Base-by-base conservation (phyloP, 2,888 invertebrate genomes). In the Rhyacophila evoluta region DNA sequence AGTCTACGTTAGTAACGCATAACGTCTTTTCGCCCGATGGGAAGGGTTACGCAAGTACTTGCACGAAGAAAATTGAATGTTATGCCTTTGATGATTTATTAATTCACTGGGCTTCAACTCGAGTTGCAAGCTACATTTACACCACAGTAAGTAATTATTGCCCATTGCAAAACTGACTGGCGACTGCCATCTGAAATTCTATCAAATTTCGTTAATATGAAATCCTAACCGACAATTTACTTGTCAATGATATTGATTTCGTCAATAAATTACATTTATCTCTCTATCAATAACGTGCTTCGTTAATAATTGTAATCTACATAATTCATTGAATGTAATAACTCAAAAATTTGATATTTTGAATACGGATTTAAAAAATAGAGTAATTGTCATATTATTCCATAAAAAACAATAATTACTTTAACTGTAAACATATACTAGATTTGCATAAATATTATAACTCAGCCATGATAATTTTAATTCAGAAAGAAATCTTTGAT, bases 21-120 rank as follows among this genome's bases (percentile, higher is more conserved):
- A 41, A 8, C 41, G 25, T 55, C 55, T 55, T 41, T 55, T 55
- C 55, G 55, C 12, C 10, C 12, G 55, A 41, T 37, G 68, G 75
- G 77, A 74, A 41, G 81, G 81, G 78, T 78, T 73, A 19, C 55
- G 15, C 19, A 33, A 5, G 25, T 55, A 74, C 72, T 78, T 41
- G 19, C 36, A 76, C 41, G 74, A 79, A 75, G 79, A 79, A 79
- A 81, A 81, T 79, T 75, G 77, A 79, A 79, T 75, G 81, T 74
- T 74, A 67, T 77, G 80, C 78, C 81, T 81, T 81, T 81, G 81
- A 81, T 81, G 80, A 81, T 81, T 81, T 81, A 81, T 81, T 55
- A 55, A 55, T 55, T 81, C 80, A 80, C 36, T 74, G 72, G 37
- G 73, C 78, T 78, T 72, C 33, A 39, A 68, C 75, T 75, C 72